phyloP scores from a whole-genome alignment of 2,797 vertebrate genomes.

The Phataginus tetradactyla region DNA sequence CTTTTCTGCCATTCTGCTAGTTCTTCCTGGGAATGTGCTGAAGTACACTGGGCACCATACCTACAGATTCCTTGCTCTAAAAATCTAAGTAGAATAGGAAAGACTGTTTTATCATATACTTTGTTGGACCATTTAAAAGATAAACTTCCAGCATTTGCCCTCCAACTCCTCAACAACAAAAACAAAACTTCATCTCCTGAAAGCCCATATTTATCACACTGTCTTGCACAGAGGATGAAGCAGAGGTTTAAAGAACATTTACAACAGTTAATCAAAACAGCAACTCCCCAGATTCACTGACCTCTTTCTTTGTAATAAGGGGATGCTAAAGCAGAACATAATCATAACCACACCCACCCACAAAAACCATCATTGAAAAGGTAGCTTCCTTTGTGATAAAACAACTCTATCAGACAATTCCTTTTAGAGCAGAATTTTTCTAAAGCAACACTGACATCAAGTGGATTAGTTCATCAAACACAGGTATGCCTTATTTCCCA shows the following conservation, averaged over 20 bases:
- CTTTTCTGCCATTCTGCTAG: conserved; percentile 99
- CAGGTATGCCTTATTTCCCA: conserved; percentile 55
- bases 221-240: background rate
- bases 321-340: background rate
- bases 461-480: conserved; percentile 78
- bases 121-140: conserved; percentile 51
- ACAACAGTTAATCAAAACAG: background rate
- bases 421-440: conserved; percentile 56
- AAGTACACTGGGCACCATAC: conserved; percentile 98
- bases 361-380: background rate
- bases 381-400: conserved; percentile 18
- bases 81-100: conserved; percentile 89
- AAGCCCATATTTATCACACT: background rate
- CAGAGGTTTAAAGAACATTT: background rate
- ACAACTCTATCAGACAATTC: background rate
- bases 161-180: conserved; percentile 50
- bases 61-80: conserved; percentile 98
- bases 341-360: background rate
- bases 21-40: conserved; percentile 98
- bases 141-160: conserved; percentile 49
- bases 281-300: background rate
- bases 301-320: background rate
- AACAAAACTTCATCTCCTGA: conserved; percentile 40
- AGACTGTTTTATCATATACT: conserved; percentile 70
- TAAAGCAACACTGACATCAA: conserved; percentile 86